Evolutionary conservation across 2,113 vertebrate genomes (phyloP).

Genomic region (Muntiacus muntjak): DNA sequence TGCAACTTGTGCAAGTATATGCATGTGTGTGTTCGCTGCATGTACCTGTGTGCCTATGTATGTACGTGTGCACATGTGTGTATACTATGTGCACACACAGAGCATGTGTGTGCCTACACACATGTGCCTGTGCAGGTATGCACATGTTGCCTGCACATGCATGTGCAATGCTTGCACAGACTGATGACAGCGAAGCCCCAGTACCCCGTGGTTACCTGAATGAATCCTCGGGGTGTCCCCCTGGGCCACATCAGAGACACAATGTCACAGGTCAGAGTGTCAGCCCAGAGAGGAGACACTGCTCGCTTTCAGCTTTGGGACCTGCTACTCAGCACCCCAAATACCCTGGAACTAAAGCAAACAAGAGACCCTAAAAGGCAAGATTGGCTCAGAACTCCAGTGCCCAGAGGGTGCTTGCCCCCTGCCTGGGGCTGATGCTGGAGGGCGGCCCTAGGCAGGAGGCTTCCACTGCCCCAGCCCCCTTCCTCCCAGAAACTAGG

Average conservation of each 20-base stretch:
- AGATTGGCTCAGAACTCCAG: not conserved
- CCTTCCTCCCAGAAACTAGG: not conserved
- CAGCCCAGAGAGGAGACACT: not conserved
- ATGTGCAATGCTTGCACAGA: rapidly evolving
- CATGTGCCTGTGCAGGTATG: rapidly evolving
- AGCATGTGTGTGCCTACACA: not conserved
- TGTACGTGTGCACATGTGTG: rapidly evolving
- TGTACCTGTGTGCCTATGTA: not conserved
- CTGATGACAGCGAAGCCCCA: rapidly evolving
- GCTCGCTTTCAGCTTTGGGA: not conserved
- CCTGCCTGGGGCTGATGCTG: not conserved
- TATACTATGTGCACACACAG: too few species aligned
- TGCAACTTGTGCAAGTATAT: rapidly evolving
- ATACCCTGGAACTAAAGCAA: not conserved
- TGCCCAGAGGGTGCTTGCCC: rapidly evolving
- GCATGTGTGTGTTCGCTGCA: not conserved
- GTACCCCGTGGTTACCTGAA: rapidly evolving
- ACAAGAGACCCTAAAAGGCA: not conserved
- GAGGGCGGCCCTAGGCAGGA: not conserved
- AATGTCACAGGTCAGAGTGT: rapidly evolving
- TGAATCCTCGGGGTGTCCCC: not conserved
- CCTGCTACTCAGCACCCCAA: not conserved
- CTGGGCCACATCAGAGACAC: rapidly evolving
- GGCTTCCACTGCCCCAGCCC: rapidly evolving
- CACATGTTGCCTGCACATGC: not conserved